Conservation (phyloP, 1,140 invertebrate genomes). For the Drosophila gunungcola region DNA sequence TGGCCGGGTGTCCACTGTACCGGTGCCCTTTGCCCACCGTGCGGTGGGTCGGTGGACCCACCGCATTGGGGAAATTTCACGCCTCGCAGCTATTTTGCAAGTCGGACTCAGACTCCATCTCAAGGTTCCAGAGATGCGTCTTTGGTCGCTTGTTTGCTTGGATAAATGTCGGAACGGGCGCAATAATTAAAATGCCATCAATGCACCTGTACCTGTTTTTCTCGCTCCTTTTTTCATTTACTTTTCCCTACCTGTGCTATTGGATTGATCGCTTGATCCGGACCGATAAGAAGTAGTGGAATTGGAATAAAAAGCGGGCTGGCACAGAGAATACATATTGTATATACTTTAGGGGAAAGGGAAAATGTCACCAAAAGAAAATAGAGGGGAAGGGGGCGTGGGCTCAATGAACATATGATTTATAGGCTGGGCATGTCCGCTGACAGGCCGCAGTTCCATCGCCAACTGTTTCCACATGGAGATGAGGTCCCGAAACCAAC, state of each 20-base stretch:
- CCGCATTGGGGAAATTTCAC: constrained; percentile 64
- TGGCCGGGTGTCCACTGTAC: constrained; percentile 22
- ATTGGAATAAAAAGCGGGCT: constrained; percentile 28
- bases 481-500: constrained; percentile 2
- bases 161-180: constrained; percentile 36
- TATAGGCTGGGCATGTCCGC: constrained; percentile 38
- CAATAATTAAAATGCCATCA: constrained; percentile 78
- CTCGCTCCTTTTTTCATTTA: constrained; percentile 9
- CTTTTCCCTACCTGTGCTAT: constrained; percentile 19
- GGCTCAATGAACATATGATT: constrained; percentile 72
- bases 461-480: constrained; percentile 34
- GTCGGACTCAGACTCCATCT: constrained; percentile 3
- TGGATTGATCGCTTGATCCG: constrained; percentile 60
- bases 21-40: constrained; percentile 3
- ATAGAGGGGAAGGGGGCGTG: constrained; percentile 12
- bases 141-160: constrained; percentile 33
- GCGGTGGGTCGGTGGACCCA: constrained; percentile 9
- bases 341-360: not conserved
- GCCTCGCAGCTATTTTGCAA: constrained; percentile 75
- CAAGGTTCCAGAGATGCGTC: not conserved
- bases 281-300: constrained; percentile 50
- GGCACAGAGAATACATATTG: constrained; percentile 8
- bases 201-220: constrained; percentile 42
- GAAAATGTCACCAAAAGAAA: constrained; percentile 63
- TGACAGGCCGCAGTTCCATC: constrained; percentile 45